Conservation (phyloP, 1,140 invertebrate genomes). For the Fopius arisanus region DNA sequence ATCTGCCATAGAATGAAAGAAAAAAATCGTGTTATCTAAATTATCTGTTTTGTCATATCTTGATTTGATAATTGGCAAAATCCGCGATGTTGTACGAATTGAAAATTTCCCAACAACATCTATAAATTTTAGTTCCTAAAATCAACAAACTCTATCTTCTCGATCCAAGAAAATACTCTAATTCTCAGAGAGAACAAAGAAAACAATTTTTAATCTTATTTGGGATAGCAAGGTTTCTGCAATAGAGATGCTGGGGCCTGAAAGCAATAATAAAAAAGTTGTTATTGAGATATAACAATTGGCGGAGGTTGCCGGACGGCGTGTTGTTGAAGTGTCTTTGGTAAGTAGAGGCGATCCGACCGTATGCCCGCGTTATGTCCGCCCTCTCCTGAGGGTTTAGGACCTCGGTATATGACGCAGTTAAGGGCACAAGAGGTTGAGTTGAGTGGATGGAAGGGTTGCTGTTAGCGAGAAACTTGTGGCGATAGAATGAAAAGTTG, state of each 20-base stretch:
- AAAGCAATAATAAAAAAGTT: neutral
- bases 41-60: no score
- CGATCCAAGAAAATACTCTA: no score
- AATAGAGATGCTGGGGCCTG: neutral
- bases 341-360: neutral
- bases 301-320: neutral
- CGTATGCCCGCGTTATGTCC: neutral
- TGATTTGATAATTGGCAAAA: no score
- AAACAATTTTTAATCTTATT: neutral
- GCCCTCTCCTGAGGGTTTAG: constrained; percentile 42
- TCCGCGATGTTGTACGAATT: no score
- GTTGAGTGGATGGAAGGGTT: neutral
- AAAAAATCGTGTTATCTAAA: no score
- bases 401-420: constrained; percentile 47
- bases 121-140: no score
- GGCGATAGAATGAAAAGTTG: neutral
- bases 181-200: no score
- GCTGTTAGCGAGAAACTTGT: neutral
- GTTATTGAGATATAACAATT: neutral
- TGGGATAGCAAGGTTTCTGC: neutral
- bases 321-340: neutral
- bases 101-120: no score
- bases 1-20: no score
- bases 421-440: constrained; percentile 39
- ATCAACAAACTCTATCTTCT: no score